Base-by-base conservation (phyloP, 2,888 invertebrate species). In the Ferrisia virgata region DNA sequence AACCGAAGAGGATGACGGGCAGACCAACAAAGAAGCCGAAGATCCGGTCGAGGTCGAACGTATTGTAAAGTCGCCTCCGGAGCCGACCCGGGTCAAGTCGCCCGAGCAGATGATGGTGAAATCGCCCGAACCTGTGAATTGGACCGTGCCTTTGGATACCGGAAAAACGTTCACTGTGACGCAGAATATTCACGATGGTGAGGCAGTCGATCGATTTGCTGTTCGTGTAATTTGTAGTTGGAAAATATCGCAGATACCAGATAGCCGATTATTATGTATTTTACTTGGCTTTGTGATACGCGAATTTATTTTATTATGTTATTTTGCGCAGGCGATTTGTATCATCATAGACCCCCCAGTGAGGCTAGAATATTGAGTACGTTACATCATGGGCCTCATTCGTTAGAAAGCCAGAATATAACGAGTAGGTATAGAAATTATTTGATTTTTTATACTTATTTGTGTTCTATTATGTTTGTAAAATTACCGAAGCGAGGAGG, bases 131-230 rank as follows among this genome's bases (percentile, higher is more conserved):
- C 96, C 96, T 82, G 96, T 96, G 87, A 96, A 96, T 90, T 97
- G 96, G 96, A 96, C 96, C 81, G 96, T 96, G 85, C 96, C 96
- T 84, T 91, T 96, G 88, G 96, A 97, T 89, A 96, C 96, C 86
- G 96, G 96, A 87, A 96, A 96, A 91, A 96, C 95, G 58, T 96
- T 96, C 90, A 96, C 96, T 64, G 96, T 96, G 87, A 96, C 96
- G 85, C 96, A 96, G 90, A 96, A 96, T 90, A 95, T 96, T 87
- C 93, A 94, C 88, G 93, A 93, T 89, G 93, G 84, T 84, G 43
- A 69, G 78, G n/a, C n/a, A n/a, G n/a, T n/a, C n/a, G 11, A 43
- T 3, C 1, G 43, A 43, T 13, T 43, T 11, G 43, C 1, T 47
- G 18, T 5, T 2, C 43, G 6, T 43, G 43, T n/a, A n/a, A n/a